A percentile compares a stretch with the other conserved stretches of the same genome.
Evolutionary conservation across 1,140 invertebrate species (phyloP).

Genomic region (Teleopsis dalmanni): DNA sequence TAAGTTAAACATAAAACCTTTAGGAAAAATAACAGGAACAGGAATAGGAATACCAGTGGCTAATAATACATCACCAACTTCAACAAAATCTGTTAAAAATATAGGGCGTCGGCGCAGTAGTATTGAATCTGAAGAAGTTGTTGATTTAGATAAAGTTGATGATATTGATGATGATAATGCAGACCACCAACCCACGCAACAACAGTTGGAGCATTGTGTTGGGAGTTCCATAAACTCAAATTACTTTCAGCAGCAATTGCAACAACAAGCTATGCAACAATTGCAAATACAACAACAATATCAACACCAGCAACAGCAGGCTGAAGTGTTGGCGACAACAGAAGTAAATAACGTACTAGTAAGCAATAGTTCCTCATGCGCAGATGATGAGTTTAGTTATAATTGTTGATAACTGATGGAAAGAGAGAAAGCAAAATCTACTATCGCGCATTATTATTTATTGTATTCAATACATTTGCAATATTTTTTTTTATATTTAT

Average conservation of each 20-base stretch:
- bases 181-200: not conserved
- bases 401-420: no score
- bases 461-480: no score
- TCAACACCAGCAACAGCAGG: conserved; percentile 29
- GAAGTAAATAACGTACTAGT: conserved; percentile 21
- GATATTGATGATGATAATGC: conserved; percentile 14
- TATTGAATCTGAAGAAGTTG: conserved; percentile 19
- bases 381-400: no score
- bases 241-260: conserved; percentile 28
- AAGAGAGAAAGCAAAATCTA: no score
- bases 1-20: not conserved
- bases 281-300: conserved; percentile 21
- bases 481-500: no score
- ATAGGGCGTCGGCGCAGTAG: not conserved
- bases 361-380: no score
- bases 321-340: conserved; percentile 22
- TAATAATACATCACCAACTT: conserved; percentile 6
- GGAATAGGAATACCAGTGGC: conserved; percentile 8
- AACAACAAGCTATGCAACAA: conserved; percentile 31
- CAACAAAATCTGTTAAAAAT: no score
- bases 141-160: conserved; percentile 26
- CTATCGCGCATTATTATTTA: no score
- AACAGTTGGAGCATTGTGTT: not conserved
- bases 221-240: not conserved
- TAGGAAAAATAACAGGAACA: not conserved